Evolutionary conservation across 2,113 vertebrate species (phyloP), one percentile per base, ranked within the genome.

Genomic region (Paramormyrops kingsleyae): DNA sequence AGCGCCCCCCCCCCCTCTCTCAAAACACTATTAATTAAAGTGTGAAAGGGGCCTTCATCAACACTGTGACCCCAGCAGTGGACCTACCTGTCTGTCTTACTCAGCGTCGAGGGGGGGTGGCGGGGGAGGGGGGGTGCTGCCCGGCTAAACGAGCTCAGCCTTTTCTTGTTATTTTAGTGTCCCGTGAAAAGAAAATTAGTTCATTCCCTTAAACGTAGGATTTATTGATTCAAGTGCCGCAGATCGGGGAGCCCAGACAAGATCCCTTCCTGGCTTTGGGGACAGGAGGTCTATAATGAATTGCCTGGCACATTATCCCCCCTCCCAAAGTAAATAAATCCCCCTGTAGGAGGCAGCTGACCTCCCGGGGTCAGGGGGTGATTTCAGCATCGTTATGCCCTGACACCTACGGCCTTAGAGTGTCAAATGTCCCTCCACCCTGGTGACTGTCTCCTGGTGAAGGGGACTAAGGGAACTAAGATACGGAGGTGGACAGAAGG

Each of bases 11-110:
- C 88, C 92, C 90, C 87, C 92, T 93, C 94, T 94, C 93, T 95
- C 92, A 94, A 94, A 95, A 95, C 95, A 95, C 95, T 94, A 94
- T 95, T 95, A 95, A 95, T 96, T 95, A 94, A 96, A 95, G 93
- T 94, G 94, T 95, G 95, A 96, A 96, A 95, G 95, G 93, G 94
- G 95, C 94, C 95, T 95, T 94, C 94, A 96, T 93, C 95, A 94
- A 94, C 94, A 91, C 92, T 91, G 93, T 92, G 94, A 93, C 90
- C 93, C 93, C 92, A 93, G 94, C 94, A 92, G 94, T 92, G 91
- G 94, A 92, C 92, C 91, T 87, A 92, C 94, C 93, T 95, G 95
- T 95, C 95, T 93, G 93, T 96, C 95, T 95, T 93, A 94, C 94
- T 95, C 94, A 94, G 93, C 94, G 94, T 95, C 93, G 93, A 91